Conservation (phyloP, 1,140 invertebrate genomes). For the Zaprionus africanus region DNA sequence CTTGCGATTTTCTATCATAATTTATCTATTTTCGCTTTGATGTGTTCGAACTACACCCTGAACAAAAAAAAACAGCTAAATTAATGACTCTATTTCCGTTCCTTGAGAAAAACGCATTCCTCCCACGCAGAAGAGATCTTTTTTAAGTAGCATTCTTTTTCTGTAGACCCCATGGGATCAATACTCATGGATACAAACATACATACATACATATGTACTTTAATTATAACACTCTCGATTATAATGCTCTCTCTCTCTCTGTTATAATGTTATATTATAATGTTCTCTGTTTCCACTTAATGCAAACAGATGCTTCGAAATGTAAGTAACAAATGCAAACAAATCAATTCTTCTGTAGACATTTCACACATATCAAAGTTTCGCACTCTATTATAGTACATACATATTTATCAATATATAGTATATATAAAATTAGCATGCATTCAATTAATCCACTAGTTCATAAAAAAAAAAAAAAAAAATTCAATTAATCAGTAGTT, state of each 20-base stretch:
- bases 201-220: background rate
- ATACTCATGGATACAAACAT: background rate
- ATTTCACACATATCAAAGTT: slow-evolving; percentile 10
- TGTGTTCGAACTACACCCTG: slow-evolving; percentile 15
- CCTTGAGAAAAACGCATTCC: slow-evolving; percentile 7
- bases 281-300: slow-evolving; percentile 72
- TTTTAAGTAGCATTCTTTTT: background rate
- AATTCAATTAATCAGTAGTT: slow-evolving; percentile 30
- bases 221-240: background rate
- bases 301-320: slow-evolving; percentile 79
- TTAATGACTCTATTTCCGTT: slow-evolving; percentile 41
- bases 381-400: background rate
- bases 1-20: slow-evolving; percentile 17
- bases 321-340: slow-evolving; percentile 64
- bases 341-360: slow-evolving; percentile 25
- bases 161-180: background rate
- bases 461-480: too few relatives aligned
- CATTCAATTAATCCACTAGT: slow-evolving; percentile 12
- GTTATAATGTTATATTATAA: too few relatives aligned
- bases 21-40: slow-evolving; percentile 37
- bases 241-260: background rate
- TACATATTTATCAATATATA: background rate
- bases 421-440: slow-evolving; percentile 27
- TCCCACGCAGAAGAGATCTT: background rate
- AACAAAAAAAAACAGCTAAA: background rate